Evolutionary conservation across 2,113 vertebrate species (phyloP).

Genomic region (Camelus dromedarius): DNA sequence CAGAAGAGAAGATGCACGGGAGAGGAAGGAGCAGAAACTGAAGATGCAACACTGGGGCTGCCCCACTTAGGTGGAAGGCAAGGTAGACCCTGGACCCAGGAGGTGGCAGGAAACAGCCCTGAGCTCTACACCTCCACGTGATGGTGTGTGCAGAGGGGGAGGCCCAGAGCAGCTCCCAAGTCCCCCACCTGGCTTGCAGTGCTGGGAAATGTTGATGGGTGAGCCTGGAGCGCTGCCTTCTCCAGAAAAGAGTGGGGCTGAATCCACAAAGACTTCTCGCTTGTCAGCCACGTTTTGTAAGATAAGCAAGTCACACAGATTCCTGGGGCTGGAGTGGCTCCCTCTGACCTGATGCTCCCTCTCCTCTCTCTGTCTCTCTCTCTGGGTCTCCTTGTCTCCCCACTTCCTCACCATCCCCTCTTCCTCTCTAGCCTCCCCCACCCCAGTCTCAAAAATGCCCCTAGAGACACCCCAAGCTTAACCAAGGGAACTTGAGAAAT

Average conservation of each 20-base stretch:
- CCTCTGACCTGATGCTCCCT: background rate
- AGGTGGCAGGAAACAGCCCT: background rate
- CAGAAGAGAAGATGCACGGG: background rate
- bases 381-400: background rate
- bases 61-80: background rate
- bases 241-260: background rate
- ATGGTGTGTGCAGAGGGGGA: background rate
- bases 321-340: background rate
- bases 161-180: background rate
- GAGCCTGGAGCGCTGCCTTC: background rate
- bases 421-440: background rate
- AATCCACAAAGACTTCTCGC: background rate
- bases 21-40: background rate
- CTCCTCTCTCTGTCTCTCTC: background rate
- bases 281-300: background rate
- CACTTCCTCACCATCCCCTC: background rate
- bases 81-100: background rate
- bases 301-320: background rate
- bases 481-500: background rate
- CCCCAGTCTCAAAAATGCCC: background rate
- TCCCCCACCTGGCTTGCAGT: background rate
- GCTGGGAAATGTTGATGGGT: background rate
- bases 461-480: background rate
- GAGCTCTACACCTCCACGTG: accelerated
- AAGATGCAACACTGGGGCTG: background rate